These are phyloP conservation scores for Cremastobaeus sp. DNA, from an alignment of 2,888 invertebrate genomes.

Conservation along the genomic window DNA sequence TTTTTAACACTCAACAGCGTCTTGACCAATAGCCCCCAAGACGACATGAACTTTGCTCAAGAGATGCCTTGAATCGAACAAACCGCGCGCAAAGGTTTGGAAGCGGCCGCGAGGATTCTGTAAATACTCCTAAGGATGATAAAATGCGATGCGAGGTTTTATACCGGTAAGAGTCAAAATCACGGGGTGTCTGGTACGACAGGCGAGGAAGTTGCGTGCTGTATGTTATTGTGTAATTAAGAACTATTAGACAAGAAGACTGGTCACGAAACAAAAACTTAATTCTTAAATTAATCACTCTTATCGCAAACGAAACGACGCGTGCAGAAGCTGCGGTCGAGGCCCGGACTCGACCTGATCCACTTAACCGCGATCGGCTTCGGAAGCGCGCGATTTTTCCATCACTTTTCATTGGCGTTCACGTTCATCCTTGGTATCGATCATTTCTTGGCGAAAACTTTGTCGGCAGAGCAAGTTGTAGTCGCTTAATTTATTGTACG, in stretches of 20 bases:
- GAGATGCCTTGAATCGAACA: slow-evolving; percentile 72
- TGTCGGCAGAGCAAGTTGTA: too few species aligned
- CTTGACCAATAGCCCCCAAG: slow-evolving; percentile 32
- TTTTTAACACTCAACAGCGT: too few species aligned
- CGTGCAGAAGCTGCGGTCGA: too few species aligned
- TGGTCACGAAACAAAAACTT: slow-evolving; percentile 60
- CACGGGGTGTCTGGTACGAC: slow-evolving; percentile 59
- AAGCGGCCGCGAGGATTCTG: slow-evolving; percentile 65
- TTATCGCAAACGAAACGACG: slow-evolving; percentile 45
- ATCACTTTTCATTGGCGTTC: too few species aligned
- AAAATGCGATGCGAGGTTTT: slow-evolving; percentile 60
- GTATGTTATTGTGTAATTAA: slow-evolving; percentile 62
- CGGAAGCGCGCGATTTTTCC: too few species aligned
- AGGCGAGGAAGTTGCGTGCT: slow-evolving; percentile 63
- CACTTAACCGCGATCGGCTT: too few species aligned
- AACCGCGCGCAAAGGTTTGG: slow-evolving; percentile 63
- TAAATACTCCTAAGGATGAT: slow-evolving; percentile 65
- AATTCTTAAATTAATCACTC: slow-evolving; percentile 38
- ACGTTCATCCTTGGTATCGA: too few species aligned
- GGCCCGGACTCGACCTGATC: too few species aligned
- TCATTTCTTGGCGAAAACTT: too few species aligned
- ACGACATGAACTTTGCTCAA: slow-evolving; percentile 72
- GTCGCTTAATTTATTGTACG: too few species aligned
- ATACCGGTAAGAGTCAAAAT: slow-evolving; percentile 62
- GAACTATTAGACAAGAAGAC: slow-evolving; percentile 61